These are phyloP conservation scores for Vulpes vulpes DNA, from an alignment of 2,113 vertebrate species.

Conservation along the genomic window DNA sequence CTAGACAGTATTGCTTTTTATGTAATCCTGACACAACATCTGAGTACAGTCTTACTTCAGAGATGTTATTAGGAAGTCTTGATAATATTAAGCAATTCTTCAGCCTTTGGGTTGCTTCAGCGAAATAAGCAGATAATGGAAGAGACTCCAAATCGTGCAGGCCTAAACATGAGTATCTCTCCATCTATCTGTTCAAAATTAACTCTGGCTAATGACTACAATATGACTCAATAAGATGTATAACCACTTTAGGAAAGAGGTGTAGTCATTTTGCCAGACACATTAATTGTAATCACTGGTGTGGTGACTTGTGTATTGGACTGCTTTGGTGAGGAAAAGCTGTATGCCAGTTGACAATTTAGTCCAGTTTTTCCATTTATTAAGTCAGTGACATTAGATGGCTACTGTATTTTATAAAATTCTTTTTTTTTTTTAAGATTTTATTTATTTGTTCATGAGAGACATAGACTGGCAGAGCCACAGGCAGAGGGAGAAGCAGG, in stretches of 20 bases:
- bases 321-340: conserved; percentile 42
- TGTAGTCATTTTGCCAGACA: conserved; percentile 74
- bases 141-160: conserved; percentile 63
- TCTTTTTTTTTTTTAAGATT: neutral
- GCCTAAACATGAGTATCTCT: conserved; percentile 76
- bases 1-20: neutral
- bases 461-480: too few species aligned
- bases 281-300: conserved; percentile 67
- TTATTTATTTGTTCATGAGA: too few species aligned
- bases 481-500: too few species aligned
- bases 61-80: conserved; percentile 53
- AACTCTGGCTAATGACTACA: conserved; percentile 75
- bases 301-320: conserved; percentile 56
- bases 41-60: conserved; percentile 20
- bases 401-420: conserved; percentile 30
- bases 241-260: conserved; percentile 74
- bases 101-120: conserved; percentile 64
- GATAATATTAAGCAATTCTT: conserved; percentile 60
- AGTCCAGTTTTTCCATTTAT: conserved; percentile 45
- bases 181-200: conserved; percentile 77
- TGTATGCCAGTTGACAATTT: neutral
- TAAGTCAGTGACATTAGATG: conserved; percentile 33
- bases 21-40: neutral
- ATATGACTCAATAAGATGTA: conserved; percentile 76
- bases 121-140: conserved; percentile 77